Conservation (phyloP, 2,797 vertebrate species). For the Phoeniculus purpureus region DNA sequence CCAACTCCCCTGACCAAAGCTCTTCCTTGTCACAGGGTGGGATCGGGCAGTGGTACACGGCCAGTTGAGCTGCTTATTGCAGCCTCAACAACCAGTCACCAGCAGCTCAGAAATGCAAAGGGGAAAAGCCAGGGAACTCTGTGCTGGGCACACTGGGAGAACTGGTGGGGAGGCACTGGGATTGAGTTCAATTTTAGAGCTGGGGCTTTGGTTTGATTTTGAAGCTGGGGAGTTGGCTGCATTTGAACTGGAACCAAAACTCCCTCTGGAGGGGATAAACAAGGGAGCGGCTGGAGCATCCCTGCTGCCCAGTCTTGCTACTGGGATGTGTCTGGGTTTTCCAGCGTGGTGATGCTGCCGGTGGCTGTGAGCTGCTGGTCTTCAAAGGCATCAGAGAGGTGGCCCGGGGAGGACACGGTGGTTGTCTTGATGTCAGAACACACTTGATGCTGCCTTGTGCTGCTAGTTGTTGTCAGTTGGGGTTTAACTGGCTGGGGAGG, state of each 20-base stretch:
- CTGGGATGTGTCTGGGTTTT: fast-evolving
- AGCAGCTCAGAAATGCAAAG: slow-evolving; percentile 43
- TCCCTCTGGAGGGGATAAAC: no score
- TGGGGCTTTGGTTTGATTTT: no score
- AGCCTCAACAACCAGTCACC: slow-evolving; percentile 12
- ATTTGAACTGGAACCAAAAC: background rate
- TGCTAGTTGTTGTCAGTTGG: slow-evolving; percentile 55
- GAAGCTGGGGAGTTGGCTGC: no score
- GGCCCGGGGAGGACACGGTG: background rate
- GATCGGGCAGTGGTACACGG: background rate
- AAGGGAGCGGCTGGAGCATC: background rate
- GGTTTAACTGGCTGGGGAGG: slow-evolving; percentile 62
- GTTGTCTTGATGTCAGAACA: slow-evolving; percentile 43
- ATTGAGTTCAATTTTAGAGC: background rate
- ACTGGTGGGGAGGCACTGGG: fast-evolving
- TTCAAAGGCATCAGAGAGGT: background rate
- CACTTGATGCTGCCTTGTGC: slow-evolving; percentile 62
- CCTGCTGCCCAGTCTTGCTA: fast-evolving
- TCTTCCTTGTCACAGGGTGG: background rate
- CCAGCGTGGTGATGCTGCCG: fast-evolving
- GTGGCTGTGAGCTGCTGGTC: background rate
- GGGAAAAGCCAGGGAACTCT: background rate
- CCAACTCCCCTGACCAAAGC: background rate
- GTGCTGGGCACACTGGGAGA: background rate
- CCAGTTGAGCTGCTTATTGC: slow-evolving; percentile 24